phyloP scores from a whole-genome alignment of 1,140 invertebrate genomes.

The Cotesia typhae region DNA sequence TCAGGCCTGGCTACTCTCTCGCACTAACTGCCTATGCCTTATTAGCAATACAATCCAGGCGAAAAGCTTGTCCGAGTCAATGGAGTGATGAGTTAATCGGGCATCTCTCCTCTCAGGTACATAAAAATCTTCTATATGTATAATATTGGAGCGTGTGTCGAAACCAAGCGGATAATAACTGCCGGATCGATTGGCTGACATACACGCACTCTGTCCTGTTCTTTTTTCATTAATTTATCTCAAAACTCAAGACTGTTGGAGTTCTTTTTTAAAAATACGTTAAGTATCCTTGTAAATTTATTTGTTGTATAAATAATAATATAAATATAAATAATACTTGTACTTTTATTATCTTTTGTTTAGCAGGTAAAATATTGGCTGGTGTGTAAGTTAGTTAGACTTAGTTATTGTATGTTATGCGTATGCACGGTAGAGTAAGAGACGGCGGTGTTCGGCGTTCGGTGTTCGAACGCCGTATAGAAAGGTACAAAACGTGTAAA shows the following conservation, averaged over 20 bases:
- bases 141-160: background rate
- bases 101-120: conserved; percentile 23
- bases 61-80: conserved; percentile 58
- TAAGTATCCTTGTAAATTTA: conserved; percentile 19
- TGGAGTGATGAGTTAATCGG: conserved; percentile 59
- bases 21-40: conserved; percentile 60
- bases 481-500: conserved; percentile 55
- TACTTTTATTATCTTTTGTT: conserved; percentile 28
- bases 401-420: no score
- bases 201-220: no score
- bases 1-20: conserved; percentile 39
- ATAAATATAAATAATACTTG: no score
- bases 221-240: no score
- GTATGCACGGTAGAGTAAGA: conserved; percentile 12
- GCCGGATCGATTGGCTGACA: no score
- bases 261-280: background rate
- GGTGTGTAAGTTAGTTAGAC: conserved; percentile 21
- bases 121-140: background rate
- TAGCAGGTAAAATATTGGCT: conserved; percentile 31
- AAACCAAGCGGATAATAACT: no score
- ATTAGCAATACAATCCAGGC: conserved; percentile 65
- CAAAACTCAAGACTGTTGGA: no score
- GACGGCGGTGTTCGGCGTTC: conserved; percentile 7
- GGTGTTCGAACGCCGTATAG: conserved; percentile 18
- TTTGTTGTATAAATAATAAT: background rate